phyloP scores from a whole-genome alignment of 2,797 vertebrate genomes.

The Heliangelus exortis region DNA sequence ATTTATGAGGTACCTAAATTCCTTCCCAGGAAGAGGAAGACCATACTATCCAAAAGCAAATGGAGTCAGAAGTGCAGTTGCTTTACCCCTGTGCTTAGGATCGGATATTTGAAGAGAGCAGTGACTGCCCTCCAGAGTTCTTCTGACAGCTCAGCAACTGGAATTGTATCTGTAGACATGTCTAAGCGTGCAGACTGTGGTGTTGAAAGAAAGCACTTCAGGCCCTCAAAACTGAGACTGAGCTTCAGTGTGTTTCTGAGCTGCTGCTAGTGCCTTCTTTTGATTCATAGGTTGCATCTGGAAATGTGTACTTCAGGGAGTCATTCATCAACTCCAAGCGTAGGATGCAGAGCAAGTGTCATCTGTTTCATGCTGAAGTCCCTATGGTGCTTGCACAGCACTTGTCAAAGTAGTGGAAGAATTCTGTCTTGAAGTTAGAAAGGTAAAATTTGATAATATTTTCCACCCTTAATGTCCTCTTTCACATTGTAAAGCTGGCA shows the following conservation, averaged over 20 bases:
- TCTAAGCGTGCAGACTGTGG: background rate
- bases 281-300: background rate
- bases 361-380: background rate
- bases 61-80: background rate
- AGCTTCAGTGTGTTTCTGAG: background rate
- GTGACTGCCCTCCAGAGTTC: conserved; percentile 24
- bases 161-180: background rate
- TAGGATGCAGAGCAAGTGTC: background rate
- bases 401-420: background rate
- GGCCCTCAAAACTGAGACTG: background rate
- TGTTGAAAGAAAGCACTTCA: background rate
- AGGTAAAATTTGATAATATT: background rate
- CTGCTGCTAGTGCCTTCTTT: background rate
- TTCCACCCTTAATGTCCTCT: background rate
- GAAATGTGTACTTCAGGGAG: background rate
- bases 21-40: background rate
- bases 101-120: background rate
- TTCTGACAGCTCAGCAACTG: background rate
- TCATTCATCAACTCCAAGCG: background rate
- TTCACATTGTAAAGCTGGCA: background rate
- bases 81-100: background rate
- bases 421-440: background rate
- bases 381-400: background rate
- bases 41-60: background rate
- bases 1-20: background rate